Conservation (phyloP, 2,888 invertebrate species). For the Meloe dianella region DNA sequence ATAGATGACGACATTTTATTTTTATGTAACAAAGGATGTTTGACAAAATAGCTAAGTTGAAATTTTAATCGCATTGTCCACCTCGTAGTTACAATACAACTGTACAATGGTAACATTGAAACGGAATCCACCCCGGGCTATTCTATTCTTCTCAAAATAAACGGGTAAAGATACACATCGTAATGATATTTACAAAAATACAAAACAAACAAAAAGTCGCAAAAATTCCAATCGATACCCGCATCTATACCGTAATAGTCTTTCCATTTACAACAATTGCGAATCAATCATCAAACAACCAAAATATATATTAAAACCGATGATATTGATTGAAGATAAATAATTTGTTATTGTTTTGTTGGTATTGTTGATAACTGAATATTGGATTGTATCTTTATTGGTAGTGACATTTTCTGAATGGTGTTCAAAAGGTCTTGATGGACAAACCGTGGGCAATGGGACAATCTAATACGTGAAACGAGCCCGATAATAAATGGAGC, state of each 20-base stretch:
- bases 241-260: neutral
- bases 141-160: neutral
- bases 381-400: conserved; percentile 1
- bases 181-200: neutral
- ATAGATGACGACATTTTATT: too few relatives aligned
- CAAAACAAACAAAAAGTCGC: too few relatives aligned
- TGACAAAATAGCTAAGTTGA: neutral
- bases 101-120: neutral
- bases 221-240: neutral
- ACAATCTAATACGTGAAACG: conserved; percentile 5
- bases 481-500: conserved; percentile 8
- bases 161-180: neutral
- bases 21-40: too few relatives aligned
- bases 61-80: conserved; percentile 1
- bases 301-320: too few relatives aligned
- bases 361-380: neutral
- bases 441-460: neutral
- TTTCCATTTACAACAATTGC: neutral
- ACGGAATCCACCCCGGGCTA: neutral
- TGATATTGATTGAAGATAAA: neutral
- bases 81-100: neutral
- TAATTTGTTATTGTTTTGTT: neutral
- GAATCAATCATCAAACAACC: neutral
- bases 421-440: conserved; percentile 6
- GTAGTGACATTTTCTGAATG: neutral